Base-by-base conservation (phyloP, 1,140 invertebrate species). In the Zaprionus capensis region DNA sequence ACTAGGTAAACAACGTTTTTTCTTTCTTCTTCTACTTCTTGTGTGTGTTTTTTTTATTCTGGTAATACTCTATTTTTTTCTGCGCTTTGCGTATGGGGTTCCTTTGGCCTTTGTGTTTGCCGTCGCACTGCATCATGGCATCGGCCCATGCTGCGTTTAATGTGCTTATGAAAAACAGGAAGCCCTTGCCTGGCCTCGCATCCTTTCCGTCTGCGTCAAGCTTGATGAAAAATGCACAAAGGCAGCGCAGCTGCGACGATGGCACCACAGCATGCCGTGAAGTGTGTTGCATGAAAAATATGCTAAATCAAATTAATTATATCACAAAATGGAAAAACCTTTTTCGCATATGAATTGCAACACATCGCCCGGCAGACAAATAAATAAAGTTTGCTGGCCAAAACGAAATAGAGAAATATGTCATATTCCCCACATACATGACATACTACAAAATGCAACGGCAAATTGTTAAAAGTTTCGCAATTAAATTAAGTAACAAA, bases 271-370 rank as follows among this genome's bases (percentile, higher is more conserved):
- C 41, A 26, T 41, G 46, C 71, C 55, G 28, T 34, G 62, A 69
- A 61, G 49, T 63, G 55, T 63, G 66, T 41, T 64, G 46, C 46
- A 62, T 69, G 67, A 57, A 76, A 65, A 76, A 71, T 70, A 66
- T 71, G 57, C 44, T 44, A 77, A 81, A 81, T 81, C 64, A 73
- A 80, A 81, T 81, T 81, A 81, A 81, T 81, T 80, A 80, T 62
- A 76, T 76, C 59, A 72, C 53, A 81, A 80, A 77, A 56, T 64
- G 62, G 28, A 65, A 69, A 63, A 70, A 34, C 20, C 46, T 4
- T 61, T 61, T 72, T 57, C 53, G 59, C 36, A 49, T 71, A 11
- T 51, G 62, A 49, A 67, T 74, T 64, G 74, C 61, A 49, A 11
- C 24, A 70, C 36, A 7, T 22, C 14, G 31, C n/a, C 22, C 20